Evolutionary conservation across 2,797 vertebrate species (phyloP), one percentile per base, ranked within the genome.

Genomic region (Cetoscarus ocellatus): DNA sequence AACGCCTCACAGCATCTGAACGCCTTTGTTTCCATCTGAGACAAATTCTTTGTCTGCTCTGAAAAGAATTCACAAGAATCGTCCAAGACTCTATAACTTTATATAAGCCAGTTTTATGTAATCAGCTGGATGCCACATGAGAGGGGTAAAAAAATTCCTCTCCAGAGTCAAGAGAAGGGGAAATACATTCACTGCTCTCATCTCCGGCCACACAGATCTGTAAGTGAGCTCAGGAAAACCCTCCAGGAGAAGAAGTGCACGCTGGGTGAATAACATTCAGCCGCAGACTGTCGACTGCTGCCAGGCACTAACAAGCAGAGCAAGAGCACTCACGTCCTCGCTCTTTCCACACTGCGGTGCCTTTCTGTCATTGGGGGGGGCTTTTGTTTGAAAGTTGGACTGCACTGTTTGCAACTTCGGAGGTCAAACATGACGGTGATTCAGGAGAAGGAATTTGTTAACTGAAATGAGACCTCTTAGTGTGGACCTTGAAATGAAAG

Each of bases 381-480:
- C 19, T 27, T 73, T 89, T 90, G 86, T 91, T 92, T 92, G 86
- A 93, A 89, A 93, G 85, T 70, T 68, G 47, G 71, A 58, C 78
- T 75, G 56, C 85, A 86, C 86, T 82, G 87, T 89, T 88, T 86
- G 74, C 70, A 74, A 53, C 80, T 68, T 78, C 51, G 68, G 49
- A 59, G 73, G 77, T 75, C 61, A 66, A 80, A 82, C 72, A 82
- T 77, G 78, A 80, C 73, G 34, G 73, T 13, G 75, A 70, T 72
- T 70, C 54, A 27, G 40, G 63, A 66, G 74, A 68, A 68, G 52
- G 45, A 67, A 61, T 79, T 75, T 75, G 82, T 66, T 71, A 59
- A 83, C 56, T 58, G n/a, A 79, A 78, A 79, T 67, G 79, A 64
- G 59, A 72, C 72, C 15, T 58, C n/a, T 66, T 59, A 73, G 43